These are phyloP conservation scores for Scaptomyza graminum DNA, from an alignment of 1,140 invertebrate genomes.

Conservation along the genomic window DNA sequence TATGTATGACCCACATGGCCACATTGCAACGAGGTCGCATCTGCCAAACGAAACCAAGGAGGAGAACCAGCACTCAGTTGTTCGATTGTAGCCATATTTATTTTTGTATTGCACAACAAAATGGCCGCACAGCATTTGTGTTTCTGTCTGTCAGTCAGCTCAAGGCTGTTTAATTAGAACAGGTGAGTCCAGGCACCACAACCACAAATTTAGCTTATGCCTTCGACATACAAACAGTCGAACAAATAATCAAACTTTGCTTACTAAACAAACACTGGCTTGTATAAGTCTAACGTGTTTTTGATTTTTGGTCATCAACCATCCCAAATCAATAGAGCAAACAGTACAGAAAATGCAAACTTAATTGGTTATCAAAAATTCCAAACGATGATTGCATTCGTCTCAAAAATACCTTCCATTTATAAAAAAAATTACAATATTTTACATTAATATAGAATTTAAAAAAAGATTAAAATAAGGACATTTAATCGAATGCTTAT, in stretches of 20 bases:
- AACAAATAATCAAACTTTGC: no score
- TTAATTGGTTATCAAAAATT: background rate
- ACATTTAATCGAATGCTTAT: no score
- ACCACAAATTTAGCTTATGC: background rate
- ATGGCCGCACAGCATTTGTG: slow-evolving; percentile 14
- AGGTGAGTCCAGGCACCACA: background rate
- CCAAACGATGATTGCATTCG: background rate
- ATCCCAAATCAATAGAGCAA: slow-evolving; percentile 24
- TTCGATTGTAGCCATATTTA: slow-evolving; percentile 51
- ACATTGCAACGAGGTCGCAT: slow-evolving; percentile 32
- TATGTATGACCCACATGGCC: slow-evolving; percentile 65
- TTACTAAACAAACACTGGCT: no score
- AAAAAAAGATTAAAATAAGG: no score
- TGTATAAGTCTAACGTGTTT: background rate
- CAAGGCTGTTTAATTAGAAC: slow-evolving; percentile 66
- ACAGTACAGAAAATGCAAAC: slow-evolving; percentile 31
- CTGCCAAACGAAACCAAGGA: slow-evolving; percentile 17
- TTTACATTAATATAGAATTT: no score
- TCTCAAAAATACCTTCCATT: no score
- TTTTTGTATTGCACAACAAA: slow-evolving; percentile 32
- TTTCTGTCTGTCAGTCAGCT: slow-evolving; percentile 20
- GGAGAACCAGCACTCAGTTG: slow-evolving; percentile 18
- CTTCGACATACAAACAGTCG: background rate
- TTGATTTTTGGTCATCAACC: slow-evolving; percentile 38
- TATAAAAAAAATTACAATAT: no score